Evolutionary conservation across 2,888 invertebrate genomes (phyloP).

Genomic region (Nephrotoma guestfalica): DNA sequence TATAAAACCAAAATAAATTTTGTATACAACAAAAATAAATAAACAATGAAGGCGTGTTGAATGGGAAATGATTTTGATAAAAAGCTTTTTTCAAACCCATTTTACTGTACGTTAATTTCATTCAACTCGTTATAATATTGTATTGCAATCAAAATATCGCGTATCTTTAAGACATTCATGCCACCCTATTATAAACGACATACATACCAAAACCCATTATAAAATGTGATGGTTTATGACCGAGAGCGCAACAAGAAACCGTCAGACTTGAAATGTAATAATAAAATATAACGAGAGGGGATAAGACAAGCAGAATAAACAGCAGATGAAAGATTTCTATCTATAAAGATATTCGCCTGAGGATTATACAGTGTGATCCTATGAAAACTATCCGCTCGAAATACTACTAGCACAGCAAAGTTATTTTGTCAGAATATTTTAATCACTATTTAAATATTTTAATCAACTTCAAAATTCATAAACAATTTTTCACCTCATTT

Average conservation of each 20-base stretch:
- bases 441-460: too few species aligned
- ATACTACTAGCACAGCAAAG: too few species aligned
- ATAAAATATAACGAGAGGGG: background rate
- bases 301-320: background rate
- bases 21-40: background rate
- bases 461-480: too few species aligned
- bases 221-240: background rate
- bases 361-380: background rate
- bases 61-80: background rate
- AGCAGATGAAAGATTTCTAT: background rate
- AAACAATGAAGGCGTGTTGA: background rate
- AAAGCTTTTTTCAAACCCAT: background rate
- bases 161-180: background rate
- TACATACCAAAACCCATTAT: background rate
- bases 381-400: too few species aligned
- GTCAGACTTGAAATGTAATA: background rate
- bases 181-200: background rate
- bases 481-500: too few species aligned
- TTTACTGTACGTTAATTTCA: background rate
- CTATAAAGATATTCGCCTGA: background rate
- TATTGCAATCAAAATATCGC: background rate
- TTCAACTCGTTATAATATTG: background rate
- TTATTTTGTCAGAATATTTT: too few species aligned
- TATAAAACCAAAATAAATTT: background rate
- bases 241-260: background rate